These are phyloP conservation scores for Hydropotes inermis DNA, from an alignment of 2,113 vertebrate genomes.

Conservation along the genomic window DNA sequence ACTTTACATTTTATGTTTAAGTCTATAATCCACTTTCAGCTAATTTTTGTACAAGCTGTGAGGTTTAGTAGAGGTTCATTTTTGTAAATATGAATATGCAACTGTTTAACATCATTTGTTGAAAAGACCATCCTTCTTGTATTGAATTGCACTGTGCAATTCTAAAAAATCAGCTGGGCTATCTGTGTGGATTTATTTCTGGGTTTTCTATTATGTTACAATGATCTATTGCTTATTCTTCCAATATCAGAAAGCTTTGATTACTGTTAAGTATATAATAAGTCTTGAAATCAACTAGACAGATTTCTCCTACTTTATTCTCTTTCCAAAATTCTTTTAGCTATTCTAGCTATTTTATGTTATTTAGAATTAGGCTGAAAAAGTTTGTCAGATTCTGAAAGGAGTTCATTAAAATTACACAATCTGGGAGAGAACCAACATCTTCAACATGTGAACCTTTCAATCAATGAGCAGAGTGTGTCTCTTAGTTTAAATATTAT, in stretches of 20 bases:
- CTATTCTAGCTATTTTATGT: not conserved
- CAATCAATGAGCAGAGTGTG: not conserved
- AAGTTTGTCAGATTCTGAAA: not conserved
- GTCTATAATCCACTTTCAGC: not conserved
- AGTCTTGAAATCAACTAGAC: not conserved
- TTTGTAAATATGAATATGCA: not conserved
- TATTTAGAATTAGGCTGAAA: not conserved
- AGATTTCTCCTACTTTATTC: not conserved
- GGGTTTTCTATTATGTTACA: not conserved
- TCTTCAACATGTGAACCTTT: not conserved
- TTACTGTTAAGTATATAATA: not conserved
- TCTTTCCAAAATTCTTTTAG: not conserved
- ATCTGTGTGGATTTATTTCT: not conserved
- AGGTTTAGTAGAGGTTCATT: not conserved
- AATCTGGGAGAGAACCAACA: not conserved
- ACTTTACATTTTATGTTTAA: not conserved
- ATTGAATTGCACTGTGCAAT: not conserved
- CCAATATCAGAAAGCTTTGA: not conserved
- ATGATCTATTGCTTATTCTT: not conserved
- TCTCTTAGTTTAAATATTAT: not conserved
- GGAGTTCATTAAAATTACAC: not conserved
- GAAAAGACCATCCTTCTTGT: not conserved
- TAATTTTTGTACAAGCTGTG: not conserved
- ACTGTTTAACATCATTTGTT: not conserved
- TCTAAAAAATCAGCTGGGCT: not conserved